A percentile compares a stretch with the other conserved stretches of the same genome.
phyloP scores from a whole-genome alignment of 2,888 invertebrate species.

The Campaea margaritaria region DNA sequence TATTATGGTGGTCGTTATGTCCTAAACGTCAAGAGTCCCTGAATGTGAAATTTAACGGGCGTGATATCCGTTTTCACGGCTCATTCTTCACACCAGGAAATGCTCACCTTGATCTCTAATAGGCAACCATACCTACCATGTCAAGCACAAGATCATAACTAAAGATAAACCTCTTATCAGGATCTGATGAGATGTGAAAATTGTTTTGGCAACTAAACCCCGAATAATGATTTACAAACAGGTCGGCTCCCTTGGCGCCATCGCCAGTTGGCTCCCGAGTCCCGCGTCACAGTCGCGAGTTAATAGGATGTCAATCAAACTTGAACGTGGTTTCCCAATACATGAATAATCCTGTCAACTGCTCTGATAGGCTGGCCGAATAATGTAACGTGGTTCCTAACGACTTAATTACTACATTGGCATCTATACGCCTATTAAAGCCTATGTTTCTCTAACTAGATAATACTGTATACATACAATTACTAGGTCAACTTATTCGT shows the following conservation, averaged over 20 bases:
- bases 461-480: no score
- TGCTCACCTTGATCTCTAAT: background rate
- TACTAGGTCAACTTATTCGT: no score
- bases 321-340: constrained; percentile 12
- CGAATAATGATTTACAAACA: constrained; percentile 20
- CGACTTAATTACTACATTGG: background rate
- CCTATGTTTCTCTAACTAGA: no score
- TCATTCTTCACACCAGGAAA: no score
- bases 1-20: no score
- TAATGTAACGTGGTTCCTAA: background rate
- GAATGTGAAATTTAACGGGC: no score
- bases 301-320: constrained; percentile 33
- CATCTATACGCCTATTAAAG: no score
- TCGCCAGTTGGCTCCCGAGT: constrained; percentile 1
- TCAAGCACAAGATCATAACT: background rate
- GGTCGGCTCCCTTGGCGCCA: constrained; percentile 14
- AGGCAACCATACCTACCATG: background rate
- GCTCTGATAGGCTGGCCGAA: background rate
- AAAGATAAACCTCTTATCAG: no score
- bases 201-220: constrained; percentile 15
- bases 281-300: no score
- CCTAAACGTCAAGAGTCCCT: no score
- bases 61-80: no score
- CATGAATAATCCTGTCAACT: constrained; percentile 21
- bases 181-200: constrained; percentile 8